phyloP scores from a whole-genome alignment of 2,888 invertebrate species.

The Melinopterus prodromus region DNA sequence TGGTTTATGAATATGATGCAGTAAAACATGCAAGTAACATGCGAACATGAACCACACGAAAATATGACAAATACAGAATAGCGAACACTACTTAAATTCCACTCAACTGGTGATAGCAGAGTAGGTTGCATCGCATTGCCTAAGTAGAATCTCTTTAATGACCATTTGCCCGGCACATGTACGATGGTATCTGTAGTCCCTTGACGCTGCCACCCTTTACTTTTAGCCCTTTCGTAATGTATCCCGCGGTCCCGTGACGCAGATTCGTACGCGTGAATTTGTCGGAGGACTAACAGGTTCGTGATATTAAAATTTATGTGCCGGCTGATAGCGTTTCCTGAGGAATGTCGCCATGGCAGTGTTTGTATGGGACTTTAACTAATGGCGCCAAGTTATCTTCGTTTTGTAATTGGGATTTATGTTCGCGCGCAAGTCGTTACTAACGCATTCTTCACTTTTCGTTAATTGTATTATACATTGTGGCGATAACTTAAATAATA shows the following conservation, averaged over 20 bases:
- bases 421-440: background rate
- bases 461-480: background rate
- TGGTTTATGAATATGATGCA: too few species aligned
- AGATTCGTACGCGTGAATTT: constrained; percentile 4
- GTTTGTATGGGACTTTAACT: constrained; percentile 4
- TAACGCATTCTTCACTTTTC: background rate
- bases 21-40: too few species aligned
- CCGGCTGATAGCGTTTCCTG: constrained; percentile 4
- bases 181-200: background rate
- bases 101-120: too few species aligned
- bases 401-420: constrained; percentile 4
- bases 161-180: background rate
- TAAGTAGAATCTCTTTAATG: too few species aligned
- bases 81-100: too few species aligned
- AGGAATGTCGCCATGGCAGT: background rate
- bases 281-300: background rate
- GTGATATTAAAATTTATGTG: constrained; percentile 4
- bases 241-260: background rate
- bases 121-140: too few species aligned
- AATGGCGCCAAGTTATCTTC: constrained; percentile 4
- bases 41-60: too few species aligned
- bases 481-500: background rate
- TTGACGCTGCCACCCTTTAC: background rate
- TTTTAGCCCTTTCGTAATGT: background rate
- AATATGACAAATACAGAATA: too few species aligned